Conservation (phyloP, 2,113 vertebrate species). For the Trachemys scripta region DNA sequence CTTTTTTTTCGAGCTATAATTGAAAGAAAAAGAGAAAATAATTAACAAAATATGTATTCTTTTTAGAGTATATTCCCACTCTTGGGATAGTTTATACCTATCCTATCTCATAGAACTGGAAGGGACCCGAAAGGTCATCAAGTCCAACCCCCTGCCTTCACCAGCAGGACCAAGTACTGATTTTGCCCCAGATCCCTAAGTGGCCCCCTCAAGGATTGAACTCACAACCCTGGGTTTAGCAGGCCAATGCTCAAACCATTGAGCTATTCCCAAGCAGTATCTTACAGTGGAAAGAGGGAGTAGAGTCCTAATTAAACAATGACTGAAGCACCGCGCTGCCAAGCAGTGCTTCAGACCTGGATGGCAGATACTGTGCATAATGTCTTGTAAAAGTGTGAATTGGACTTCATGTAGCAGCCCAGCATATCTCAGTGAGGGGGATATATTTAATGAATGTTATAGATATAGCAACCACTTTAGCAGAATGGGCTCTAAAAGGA, state of each 20-base stretch:
- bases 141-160: no score
- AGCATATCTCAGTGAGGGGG: background rate
- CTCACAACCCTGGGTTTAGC: no score
- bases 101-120: no score
- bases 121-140: no score
- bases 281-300: background rate
- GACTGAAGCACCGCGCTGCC: background rate
- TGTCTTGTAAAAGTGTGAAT: background rate
- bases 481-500: background rate
- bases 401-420: background rate
- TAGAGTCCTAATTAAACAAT: background rate
- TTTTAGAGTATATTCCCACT: background rate
- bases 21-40: background rate
- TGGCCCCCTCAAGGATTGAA: no score
- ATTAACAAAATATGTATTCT: background rate
- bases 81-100: background rate
- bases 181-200: no score
- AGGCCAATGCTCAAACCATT: no score
- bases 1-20: background rate
- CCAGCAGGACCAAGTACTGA: no score
- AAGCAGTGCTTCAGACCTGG: background rate
- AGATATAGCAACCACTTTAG: background rate
- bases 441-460: no score
- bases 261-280: background rate
- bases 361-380: background rate